These are phyloP conservation scores for Carpatolechia fugitivella DNA, from an alignment of 2,888 invertebrate genomes.

Conservation along the genomic window DNA sequence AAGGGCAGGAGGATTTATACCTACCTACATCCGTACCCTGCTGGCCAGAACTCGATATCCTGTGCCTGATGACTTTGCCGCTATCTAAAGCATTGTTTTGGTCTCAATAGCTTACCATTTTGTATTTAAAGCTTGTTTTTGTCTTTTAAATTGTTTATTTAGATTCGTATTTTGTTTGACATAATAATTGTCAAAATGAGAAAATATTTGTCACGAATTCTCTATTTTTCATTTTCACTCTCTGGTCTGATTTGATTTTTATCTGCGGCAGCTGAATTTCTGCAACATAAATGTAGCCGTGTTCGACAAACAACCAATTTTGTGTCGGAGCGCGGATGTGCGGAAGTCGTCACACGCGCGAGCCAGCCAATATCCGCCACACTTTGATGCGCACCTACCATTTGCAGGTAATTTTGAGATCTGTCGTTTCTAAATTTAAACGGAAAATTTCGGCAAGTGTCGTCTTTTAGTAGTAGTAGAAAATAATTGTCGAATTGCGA, in stretches of 20 bases:
- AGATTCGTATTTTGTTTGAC: too few relatives aligned
- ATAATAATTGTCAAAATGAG: too few relatives aligned
- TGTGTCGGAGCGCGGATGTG: neutral
- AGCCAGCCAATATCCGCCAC: slow-evolving; percentile 4
- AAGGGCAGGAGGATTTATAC: slow-evolving; percentile 49
- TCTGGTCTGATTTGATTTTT: too few relatives aligned
- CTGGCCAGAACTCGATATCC: slow-evolving; percentile 52
- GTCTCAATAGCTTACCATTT: neutral
- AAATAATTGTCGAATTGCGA: too few relatives aligned
- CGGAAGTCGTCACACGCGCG: slow-evolving; percentile 2
- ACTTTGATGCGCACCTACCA: neutral
- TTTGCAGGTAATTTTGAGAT: neutral
- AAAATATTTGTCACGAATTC: too few relatives aligned
- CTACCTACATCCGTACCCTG: slow-evolving; percentile 36
- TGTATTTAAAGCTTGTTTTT: neutral
- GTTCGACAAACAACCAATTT: neutral
- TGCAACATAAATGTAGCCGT: too few relatives aligned
- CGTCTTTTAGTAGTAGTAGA: neutral
- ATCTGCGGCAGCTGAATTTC: too few relatives aligned
- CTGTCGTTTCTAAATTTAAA: neutral
- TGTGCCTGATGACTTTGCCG: slow-evolving; percentile 27
- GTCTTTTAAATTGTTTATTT: too few relatives aligned
- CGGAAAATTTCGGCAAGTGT: neutral
- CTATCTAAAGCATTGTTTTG: slow-evolving; percentile 17
- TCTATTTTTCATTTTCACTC: too few relatives aligned